These are phyloP conservation scores for Scomber japonicus DNA, from an alignment of 2,113 vertebrate species.

Conservation along the genomic window DNA sequence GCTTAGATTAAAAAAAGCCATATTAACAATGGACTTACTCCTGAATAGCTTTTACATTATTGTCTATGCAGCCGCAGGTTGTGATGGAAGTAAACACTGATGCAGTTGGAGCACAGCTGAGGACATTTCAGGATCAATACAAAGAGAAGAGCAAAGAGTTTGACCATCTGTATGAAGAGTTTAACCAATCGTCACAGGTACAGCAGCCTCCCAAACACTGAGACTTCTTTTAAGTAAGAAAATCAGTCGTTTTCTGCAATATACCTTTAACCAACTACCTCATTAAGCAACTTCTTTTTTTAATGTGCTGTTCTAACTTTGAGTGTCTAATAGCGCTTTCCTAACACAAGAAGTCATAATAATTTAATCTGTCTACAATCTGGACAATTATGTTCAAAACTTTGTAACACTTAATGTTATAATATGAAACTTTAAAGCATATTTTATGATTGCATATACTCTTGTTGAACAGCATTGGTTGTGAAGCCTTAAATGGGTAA, in stretches of 20 bases:
- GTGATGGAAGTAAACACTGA: constrained; percentile 96
- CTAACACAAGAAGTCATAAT: too few species aligned
- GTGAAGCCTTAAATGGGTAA: background rate
- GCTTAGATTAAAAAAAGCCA: background rate
- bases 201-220: background rate
- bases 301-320: too few species aligned
- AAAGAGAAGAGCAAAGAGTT: constrained; percentile 97
- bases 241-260: background rate
- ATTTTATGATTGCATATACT: too few species aligned
- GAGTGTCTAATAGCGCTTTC: too few species aligned
- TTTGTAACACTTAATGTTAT: too few species aligned
- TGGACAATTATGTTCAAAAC: too few species aligned
- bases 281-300: too few species aligned
- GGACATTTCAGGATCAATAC: constrained; percentile 95
- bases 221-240: background rate
- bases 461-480: background rate
- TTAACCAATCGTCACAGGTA: constrained; percentile 96
- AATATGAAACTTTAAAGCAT: too few species aligned
- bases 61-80: constrained; percentile 88
- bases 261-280: too few species aligned
- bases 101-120: constrained; percentile 95
- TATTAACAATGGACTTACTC: background rate
- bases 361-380: too few species aligned
- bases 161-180: constrained; percentile 94
- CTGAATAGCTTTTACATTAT: background rate